Percentiles rank a stretch among this genome's conserved stretches.
Conservation (phyloP, 2,113 vertebrate species). For the Narcine bancroftii region DNA sequence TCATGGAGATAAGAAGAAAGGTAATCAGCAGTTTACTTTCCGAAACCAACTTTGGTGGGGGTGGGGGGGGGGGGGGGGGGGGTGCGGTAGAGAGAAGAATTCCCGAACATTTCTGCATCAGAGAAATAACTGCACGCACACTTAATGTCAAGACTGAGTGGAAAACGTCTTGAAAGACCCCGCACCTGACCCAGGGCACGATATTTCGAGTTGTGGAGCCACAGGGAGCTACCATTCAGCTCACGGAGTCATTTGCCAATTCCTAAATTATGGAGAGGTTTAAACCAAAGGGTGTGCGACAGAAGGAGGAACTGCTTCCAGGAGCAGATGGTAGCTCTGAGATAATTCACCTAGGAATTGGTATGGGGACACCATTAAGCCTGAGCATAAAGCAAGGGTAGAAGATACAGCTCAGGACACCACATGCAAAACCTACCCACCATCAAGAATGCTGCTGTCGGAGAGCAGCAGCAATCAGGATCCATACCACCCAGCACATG, state of each 20-base stretch:
- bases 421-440: too few species aligned
- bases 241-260: too few species aligned
- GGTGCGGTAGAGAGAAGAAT: too few species aligned
- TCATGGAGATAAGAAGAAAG: not conserved
- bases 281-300: not conserved
- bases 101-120: not conserved
- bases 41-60: not conserved
- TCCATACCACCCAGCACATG: too few species aligned
- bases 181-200: not conserved
- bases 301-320: not conserved
- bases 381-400: too few species aligned
- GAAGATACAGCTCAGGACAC: too few species aligned
- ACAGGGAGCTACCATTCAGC: too few species aligned
- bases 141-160: not conserved
- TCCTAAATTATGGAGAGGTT: not conserved
- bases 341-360: not conserved
- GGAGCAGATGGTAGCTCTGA: not conserved
- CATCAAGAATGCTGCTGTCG: too few species aligned
- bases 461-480: too few species aligned
- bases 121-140: not conserved
- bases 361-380: too few species aligned
- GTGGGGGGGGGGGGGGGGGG: too few species aligned
- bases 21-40: not conserved
- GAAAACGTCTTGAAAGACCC: not conserved
- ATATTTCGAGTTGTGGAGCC: not conserved